Base-by-base conservation (phyloP, 2,888 invertebrate genomes). In the Camponotus fellah region DNA sequence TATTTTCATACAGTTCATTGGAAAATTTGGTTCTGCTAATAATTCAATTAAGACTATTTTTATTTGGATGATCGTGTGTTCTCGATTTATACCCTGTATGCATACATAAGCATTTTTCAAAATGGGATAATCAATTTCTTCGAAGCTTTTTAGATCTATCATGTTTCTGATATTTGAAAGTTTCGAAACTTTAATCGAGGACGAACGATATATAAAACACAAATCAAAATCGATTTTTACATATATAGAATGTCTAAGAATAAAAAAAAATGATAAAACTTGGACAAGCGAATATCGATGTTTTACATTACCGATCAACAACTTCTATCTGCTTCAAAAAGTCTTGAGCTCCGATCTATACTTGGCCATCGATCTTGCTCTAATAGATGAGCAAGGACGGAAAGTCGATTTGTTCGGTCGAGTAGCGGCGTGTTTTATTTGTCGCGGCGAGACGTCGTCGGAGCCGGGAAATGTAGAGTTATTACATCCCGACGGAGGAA, bases 1-100 rank as follows among this genome's bases (percentile, higher is more conserved):
- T 94, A 94, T 93, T 93, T 93, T 92, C 87, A 83, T 89, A 88
- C 91, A 85, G 83, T 81, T 89, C 87, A 91, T 88, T 89, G 92
- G 87, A 86, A 89, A 82, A 81, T 53, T 71, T 85, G 21, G 65
- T 65, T 64, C 32, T 77, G 10, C 56, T 34, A 60, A 77, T 83
- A 56, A 86, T 82, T 69, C 32, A 53, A 76, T 58, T 79, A 74
- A 80, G 53, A 65, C 17, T 34, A 71, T 49, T 62, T 71, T 68
- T 69, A 66, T 74, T 74, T 79, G 66, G 21, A 72, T 80, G 46
- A 58, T 46, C 14, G 9, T 34, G 14, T 37, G 32, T 1, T 32
- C 10, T 17, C 17, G 2, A 49, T 6, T 49, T 53, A 49, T 2
- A 53, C 2, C n/a, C 53, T n/a, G 8, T n/a, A 49, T 10, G 8